A percentile compares a stretch with the other conserved stretches of the same genome.
Conservation (phyloP, 2,888 invertebrate species). For the Watsonalla cultraria region DNA sequence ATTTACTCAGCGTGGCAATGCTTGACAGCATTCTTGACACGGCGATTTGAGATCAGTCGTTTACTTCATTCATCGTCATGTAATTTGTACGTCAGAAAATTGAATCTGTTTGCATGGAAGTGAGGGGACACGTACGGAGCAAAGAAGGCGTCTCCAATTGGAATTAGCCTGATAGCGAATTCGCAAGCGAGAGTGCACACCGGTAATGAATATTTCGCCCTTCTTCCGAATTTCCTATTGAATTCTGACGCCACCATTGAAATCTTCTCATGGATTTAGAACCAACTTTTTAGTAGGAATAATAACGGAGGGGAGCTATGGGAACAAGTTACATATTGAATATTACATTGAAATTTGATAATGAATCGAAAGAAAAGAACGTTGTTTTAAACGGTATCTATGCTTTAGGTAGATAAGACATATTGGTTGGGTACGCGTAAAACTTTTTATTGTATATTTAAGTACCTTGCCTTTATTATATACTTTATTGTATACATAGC, state of each 20-base stretch:
- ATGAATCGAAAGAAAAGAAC: too few species aligned
- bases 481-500: too few species aligned
- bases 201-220: slow-evolving; percentile 47
- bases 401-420: too few species aligned
- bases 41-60: too few species aligned
- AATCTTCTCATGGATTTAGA: background rate
- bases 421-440: too few species aligned
- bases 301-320: slow-evolving; percentile 14
- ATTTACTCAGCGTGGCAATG: too few species aligned
- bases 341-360: slow-evolving; percentile 4
- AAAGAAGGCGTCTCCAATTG: slow-evolving; percentile 39
- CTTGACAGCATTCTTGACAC: too few species aligned
- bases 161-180: slow-evolving; percentile 62
- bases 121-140: slow-evolving; percentile 17
- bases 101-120: slow-evolving; percentile 11
- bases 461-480: too few species aligned
- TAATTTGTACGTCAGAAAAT: background rate
- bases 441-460: too few species aligned
- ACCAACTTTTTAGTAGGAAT: background rate
- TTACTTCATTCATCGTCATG: too few species aligned
- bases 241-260: slow-evolving; percentile 21
- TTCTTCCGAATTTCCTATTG: slow-evolving; percentile 33
- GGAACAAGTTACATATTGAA: slow-evolving; percentile 17
- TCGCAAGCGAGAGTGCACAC: slow-evolving; percentile 43
- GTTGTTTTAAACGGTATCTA: too few species aligned